Conservation (phyloP, 2,113 vertebrate species). For the Osmerus eperlanus region DNA sequence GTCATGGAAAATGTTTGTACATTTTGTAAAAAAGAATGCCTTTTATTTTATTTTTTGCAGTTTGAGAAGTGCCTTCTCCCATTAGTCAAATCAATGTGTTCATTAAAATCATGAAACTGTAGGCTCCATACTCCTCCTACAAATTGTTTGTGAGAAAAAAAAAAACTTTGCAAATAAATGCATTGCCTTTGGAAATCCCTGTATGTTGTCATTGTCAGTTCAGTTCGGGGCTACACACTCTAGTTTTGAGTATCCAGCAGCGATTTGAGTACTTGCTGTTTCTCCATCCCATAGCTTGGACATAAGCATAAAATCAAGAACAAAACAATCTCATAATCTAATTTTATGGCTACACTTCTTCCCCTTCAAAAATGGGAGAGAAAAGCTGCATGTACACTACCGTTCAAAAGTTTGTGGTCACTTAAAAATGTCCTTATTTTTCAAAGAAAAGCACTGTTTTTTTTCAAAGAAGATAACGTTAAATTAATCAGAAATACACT, state of each 20-base stretch:
- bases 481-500: too few species aligned
- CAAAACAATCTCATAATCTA: too few species aligned
- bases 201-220: neutral
- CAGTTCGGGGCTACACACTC: neutral
- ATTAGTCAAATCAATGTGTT: neutral
- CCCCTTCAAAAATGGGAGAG: too few species aligned
- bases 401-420: too few species aligned
- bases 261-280: neutral
- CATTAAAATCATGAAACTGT: neutral
- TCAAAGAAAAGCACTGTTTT: too few species aligned
- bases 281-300: neutral
- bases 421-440: too few species aligned
- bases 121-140: neutral
- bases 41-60: slow-evolving; percentile 64
- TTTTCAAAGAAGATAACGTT: too few species aligned
- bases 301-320: neutral
- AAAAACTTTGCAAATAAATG: neutral
- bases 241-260: neutral
- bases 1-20: neutral
- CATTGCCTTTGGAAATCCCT: neutral
- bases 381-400: too few species aligned
- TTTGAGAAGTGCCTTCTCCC: slow-evolving; percentile 43
- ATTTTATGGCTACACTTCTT: too few species aligned
- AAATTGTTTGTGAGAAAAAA: neutral
- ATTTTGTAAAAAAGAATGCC: slow-evolving; percentile 36